Evolutionary conservation across 2,113 vertebrate species (phyloP).

Genomic region (Morone chrysops): DNA sequence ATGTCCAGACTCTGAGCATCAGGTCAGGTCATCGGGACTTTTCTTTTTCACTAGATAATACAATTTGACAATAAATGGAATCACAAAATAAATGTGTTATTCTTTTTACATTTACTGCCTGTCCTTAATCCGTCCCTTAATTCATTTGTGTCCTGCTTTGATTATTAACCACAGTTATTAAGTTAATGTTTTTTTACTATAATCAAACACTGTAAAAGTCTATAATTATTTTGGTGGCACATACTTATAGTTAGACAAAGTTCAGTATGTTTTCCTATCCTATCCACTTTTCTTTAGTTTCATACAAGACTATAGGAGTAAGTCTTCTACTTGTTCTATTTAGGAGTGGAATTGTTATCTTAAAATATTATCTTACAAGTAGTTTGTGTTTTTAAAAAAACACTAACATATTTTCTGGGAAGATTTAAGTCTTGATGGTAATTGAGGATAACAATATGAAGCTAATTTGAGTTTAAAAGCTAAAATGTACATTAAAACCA

Average conservation of each 20-base stretch:
- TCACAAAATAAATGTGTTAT: no score
- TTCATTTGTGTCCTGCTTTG: no score
- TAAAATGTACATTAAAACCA: slow-evolving; percentile 5
- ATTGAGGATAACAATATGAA: neutral
- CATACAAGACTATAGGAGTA: neutral
- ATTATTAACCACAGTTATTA: no score
- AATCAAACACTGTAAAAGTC: no score
- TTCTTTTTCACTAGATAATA: neutral
- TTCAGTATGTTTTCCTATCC: neutral
- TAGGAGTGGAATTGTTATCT: no score
- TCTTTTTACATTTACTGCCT: no score
- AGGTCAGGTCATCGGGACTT: neutral
- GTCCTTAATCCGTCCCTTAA: no score
- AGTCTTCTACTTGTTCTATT: neutral
- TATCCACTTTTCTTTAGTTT: no score
- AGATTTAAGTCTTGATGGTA: neutral
- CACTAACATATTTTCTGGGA: neutral
- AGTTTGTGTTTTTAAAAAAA: neutral
- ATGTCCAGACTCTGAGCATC: neutral
- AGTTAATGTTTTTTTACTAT: no score
- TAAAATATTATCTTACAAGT: neutral
- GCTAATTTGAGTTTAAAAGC: slow-evolving; percentile 20
- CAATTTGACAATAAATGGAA: no score
- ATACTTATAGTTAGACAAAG: neutral
- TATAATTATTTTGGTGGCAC: neutral